A percentile compares a stretch with the other conserved stretches of the same genome.
Evolutionary conservation across 1,140 invertebrate genomes (phyloP).

Genomic region (Aphidius gifuensis): DNA sequence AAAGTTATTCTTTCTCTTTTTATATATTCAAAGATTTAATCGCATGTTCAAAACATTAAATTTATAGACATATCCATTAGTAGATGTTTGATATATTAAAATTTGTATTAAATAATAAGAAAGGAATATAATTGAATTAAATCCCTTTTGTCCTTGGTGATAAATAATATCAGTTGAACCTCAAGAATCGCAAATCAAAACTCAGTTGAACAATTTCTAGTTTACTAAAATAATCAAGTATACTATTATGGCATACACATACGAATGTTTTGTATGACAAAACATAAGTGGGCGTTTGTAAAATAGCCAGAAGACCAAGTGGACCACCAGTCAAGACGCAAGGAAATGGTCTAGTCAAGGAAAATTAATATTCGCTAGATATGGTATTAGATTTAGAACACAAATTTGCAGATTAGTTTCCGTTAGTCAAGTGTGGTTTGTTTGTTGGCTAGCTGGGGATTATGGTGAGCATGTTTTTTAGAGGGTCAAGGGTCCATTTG

Average conservation of each 20-base stretch:
- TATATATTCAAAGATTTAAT: too few species aligned
- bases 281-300: conserved; percentile 2
- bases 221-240: too few species aligned
- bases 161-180: conserved; percentile 7
- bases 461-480: too few species aligned
- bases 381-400: conserved; percentile 29
- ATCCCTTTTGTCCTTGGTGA: neutral
- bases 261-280: neutral
- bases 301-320: conserved; percentile 5
- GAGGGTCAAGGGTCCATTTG: conserved; percentile 10
- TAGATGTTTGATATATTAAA: too few species aligned
- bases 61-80: too few species aligned
- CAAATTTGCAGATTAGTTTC: conserved; percentile 31
- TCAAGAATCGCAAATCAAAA: conserved; percentile 12
- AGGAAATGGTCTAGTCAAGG: conserved; percentile 9
- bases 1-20: too few species aligned
- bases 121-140: neutral
- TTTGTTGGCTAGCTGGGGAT: neutral
- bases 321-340: neutral
- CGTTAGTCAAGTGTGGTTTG: conserved; percentile 11
- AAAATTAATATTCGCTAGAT: conserved; percentile 30
- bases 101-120: too few species aligned
- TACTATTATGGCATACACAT: too few species aligned
- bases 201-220: too few species aligned
- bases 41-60: too few species aligned